Conservation (phyloP, 2,113 vertebrate genomes). For the Vimba vimba region DNA sequence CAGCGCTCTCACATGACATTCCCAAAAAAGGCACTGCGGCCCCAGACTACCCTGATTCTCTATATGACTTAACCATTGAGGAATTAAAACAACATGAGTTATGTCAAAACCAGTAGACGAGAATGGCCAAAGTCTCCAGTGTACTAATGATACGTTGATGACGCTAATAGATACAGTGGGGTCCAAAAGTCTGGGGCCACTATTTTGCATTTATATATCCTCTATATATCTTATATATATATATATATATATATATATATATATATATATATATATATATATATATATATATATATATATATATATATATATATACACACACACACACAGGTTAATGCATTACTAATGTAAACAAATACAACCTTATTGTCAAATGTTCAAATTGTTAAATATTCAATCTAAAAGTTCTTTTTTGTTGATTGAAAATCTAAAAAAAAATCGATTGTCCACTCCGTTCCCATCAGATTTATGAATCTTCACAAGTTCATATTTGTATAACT, state of each 20-base stretch:
- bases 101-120: constrained; percentile 66
- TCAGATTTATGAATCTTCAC: background rate
- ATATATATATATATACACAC: too few species aligned
- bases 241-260: too few species aligned
- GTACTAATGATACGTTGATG: constrained; percentile 35
- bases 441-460: background rate
- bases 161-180: background rate
- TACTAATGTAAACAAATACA: too few species aligned
- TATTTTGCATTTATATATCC: too few species aligned
- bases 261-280: too few species aligned
- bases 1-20: constrained; percentile 98
- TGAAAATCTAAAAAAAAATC: background rate
- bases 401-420: background rate
- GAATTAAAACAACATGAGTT: constrained; percentile 96
- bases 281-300: too few species aligned
- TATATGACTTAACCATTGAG: constrained; percentile 94
- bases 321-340: too few species aligned
- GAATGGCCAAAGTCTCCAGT: constrained; percentile 22
- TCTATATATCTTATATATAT: too few species aligned
- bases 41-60: constrained; percentile 89
- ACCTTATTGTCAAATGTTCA: too few species aligned
- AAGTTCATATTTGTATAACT: constrained; percentile 1
- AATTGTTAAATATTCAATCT: constrained; percentile 14
- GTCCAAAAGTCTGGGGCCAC: background rate
- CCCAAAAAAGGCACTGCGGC: constrained; percentile 97